Evolutionary conservation across 1,140 invertebrate genomes (phyloP).

Genomic region (Andricus grossulariae): DNA sequence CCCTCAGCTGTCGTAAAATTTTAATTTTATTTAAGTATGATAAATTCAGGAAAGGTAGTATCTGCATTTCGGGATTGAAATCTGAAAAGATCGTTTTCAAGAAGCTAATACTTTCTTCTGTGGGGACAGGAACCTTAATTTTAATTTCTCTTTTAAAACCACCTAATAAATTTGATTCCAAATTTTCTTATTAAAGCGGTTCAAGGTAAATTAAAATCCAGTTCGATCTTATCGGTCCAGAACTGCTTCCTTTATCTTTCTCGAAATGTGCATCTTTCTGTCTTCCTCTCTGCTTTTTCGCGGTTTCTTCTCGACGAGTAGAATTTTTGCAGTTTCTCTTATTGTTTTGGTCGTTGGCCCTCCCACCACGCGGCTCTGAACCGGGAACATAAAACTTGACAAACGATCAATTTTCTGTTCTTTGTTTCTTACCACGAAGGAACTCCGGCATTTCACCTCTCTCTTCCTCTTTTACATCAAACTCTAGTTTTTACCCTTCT

Average conservation of each 20-base stretch:
- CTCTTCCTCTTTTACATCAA: constrained; percentile 34
- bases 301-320: constrained; percentile 50
- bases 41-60: too few species aligned
- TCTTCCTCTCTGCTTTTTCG: constrained; percentile 51
- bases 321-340: constrained; percentile 63
- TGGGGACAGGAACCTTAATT: too few species aligned
- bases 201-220: neutral
- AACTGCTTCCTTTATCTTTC: constrained; percentile 18
- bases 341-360: constrained; percentile 49
- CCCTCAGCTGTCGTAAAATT: too few species aligned
- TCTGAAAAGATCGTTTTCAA: too few species aligned
- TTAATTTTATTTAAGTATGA: too few species aligned
- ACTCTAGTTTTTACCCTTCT: constrained; percentile 17
- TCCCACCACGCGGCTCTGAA: constrained; percentile 43
- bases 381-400: constrained; percentile 71
- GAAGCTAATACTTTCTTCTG: too few species aligned
- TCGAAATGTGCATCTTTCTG: neutral
- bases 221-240: constrained; percentile 55
- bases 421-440: constrained; percentile 70
- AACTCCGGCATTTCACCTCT: constrained; percentile 56
- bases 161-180: too few species aligned
- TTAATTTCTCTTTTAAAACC: too few species aligned
- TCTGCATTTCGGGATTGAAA: too few species aligned
- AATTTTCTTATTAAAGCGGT: too few species aligned
- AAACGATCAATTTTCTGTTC: constrained; percentile 74